Conservation (phyloP, 1,140 invertebrate species). For the Drosophila pallidifrons region DNA sequence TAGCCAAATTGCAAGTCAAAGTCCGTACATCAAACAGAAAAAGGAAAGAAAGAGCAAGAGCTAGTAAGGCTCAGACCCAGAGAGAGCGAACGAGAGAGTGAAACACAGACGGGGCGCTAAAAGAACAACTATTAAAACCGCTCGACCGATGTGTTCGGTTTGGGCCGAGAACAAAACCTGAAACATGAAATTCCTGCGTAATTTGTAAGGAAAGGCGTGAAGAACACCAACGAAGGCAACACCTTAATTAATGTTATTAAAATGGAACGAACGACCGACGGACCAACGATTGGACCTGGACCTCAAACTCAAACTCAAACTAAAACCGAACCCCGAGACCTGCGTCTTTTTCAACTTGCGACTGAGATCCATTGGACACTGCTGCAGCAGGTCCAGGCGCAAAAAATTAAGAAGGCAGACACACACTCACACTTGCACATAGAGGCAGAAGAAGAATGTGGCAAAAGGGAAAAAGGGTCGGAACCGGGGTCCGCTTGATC, state of each 20-base stretch:
- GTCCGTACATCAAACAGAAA: slow-evolving; percentile 1
- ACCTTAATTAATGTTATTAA: slow-evolving; percentile 85
- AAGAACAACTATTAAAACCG: slow-evolving; percentile 74
- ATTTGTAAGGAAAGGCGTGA: slow-evolving; percentile 85
- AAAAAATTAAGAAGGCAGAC: slow-evolving; percentile 47
- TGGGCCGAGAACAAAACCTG: slow-evolving; percentile 71
- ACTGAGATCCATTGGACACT: slow-evolving; percentile 32
- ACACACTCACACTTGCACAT: slow-evolving; percentile 43
- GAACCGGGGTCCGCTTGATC: slow-evolving; percentile 31
- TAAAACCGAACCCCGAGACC: slow-evolving; percentile 35
- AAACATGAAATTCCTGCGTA: slow-evolving; percentile 85
- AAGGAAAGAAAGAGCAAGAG: neutral
- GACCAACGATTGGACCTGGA: slow-evolving; percentile 54
- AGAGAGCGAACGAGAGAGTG: neutral
- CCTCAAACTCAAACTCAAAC: slow-evolving; percentile 42
- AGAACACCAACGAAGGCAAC: slow-evolving; percentile 85
- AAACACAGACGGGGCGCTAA: slow-evolving; percentile 34
- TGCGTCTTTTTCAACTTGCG: slow-evolving; percentile 12
- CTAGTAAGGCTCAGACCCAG: too few relatives aligned
- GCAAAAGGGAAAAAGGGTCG: slow-evolving; percentile 59
- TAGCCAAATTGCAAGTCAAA: slow-evolving; percentile 53
- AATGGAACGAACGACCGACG: slow-evolving; percentile 81
- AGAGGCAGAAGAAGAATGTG: slow-evolving; percentile 56
- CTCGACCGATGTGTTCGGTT: slow-evolving; percentile 43
- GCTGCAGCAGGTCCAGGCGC: slow-evolving; percentile 43